Percentiles rank a stretch among this genome's conserved stretches.
phyloP scores from a whole-genome alignment of 2,888 invertebrate species.

The Neocrepidodera transversa region DNA sequence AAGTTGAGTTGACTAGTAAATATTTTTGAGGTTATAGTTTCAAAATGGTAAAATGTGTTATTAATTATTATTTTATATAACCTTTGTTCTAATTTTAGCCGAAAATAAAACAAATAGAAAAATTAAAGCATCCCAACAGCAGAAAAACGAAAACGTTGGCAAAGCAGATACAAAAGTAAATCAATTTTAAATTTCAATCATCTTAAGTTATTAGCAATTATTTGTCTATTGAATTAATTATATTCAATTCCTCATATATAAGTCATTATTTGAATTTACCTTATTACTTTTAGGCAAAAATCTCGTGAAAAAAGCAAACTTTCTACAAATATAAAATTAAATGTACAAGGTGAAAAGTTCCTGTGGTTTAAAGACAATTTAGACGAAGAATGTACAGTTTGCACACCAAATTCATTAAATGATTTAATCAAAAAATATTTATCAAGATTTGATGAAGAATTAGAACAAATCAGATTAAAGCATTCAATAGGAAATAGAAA shows the following conservation, averaged over 20 bases:
- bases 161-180: slow-evolving; percentile 72
- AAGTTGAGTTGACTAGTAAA: no score
- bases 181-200: no score
- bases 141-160: slow-evolving; percentile 78
- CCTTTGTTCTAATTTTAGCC: slow-evolving; percentile 51
- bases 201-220: no score
- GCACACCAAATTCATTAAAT: slow-evolving; percentile 68
- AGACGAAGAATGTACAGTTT: slow-evolving; percentile 62
- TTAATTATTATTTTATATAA: neutral
- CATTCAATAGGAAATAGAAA: slow-evolving; percentile 79
- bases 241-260: no score
- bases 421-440: slow-evolving; percentile 59
- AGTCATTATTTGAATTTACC: slow-evolving; percentile 14
- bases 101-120: slow-evolving; percentile 63
- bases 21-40: no score
- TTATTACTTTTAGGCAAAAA: slow-evolving; percentile 56
- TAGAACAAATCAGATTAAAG: slow-evolving; percentile 68
- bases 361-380: slow-evolving; percentile 78
- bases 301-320: slow-evolving; percentile 69
- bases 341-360: slow-evolving; percentile 77
- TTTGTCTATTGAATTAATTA: no score
- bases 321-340: slow-evolving; percentile 74
- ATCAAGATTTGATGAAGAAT: slow-evolving; percentile 49
- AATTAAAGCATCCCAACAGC: slow-evolving; percentile 84
- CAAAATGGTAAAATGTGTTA: neutral